Conservation (phyloP, 2,797 vertebrate species). For the Microctenopoma stevenorrisi region DNA sequence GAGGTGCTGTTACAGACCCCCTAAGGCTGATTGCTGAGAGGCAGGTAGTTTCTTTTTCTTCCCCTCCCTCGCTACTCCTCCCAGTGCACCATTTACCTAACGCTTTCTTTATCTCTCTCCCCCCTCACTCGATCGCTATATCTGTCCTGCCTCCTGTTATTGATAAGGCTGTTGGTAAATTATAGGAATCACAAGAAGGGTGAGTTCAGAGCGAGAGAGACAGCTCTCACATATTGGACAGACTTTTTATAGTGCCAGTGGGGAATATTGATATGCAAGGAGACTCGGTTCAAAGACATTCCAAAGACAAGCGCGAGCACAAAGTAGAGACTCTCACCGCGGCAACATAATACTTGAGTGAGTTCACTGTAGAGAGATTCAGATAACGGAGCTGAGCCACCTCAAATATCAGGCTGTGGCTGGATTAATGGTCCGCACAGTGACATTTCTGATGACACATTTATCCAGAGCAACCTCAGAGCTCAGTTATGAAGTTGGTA, state of each 20-base stretch:
- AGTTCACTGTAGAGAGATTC: conserved; percentile 15
- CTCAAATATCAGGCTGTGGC: conserved; percentile 11
- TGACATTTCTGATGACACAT: conserved; percentile 40
- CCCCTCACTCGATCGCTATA: conserved; percentile 9
- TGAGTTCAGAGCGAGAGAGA: conserved; percentile 8
- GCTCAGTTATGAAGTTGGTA: not conserved
- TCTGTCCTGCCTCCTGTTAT: conserved; percentile 26
- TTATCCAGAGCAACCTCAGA: conserved; percentile 24
- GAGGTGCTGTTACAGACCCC: conserved; percentile 49
- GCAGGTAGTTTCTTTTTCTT: conserved; percentile 17
- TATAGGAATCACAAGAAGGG: conserved; percentile 32
- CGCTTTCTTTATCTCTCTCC: not conserved
- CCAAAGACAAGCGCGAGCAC: conserved; percentile 39
- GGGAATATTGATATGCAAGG: conserved; percentile 30
- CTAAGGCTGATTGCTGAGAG: conserved; percentile 35
- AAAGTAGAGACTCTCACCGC: conserved; percentile 11
- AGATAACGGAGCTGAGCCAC: conserved; percentile 12
- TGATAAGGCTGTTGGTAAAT: conserved; percentile 12
- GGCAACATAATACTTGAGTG: conserved; percentile 4
- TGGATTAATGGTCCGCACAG: conserved; percentile 45
- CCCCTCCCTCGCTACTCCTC: conserved; percentile 2
- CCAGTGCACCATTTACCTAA: conserved; percentile 9
- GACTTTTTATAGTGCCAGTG: conserved; percentile 11
- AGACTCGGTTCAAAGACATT: conserved; percentile 43
- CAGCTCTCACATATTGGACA: conserved; percentile 17